These are phyloP conservation scores for Phoenicopterus ruber DNA, from an alignment of 2,113 vertebrate genomes.

Conservation along the genomic window DNA sequence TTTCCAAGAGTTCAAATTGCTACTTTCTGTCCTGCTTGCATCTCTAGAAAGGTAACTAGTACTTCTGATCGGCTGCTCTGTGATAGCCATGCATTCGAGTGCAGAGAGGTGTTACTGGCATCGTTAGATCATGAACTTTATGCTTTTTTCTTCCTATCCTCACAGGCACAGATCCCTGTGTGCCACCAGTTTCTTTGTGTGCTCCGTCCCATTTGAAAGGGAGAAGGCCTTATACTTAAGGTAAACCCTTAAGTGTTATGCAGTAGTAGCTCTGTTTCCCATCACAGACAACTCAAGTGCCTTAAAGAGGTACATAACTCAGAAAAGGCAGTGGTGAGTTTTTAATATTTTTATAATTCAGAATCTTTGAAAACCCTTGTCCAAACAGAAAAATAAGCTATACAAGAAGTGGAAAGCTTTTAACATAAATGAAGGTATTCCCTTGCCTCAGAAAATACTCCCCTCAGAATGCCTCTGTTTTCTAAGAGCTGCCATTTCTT, in stretches of 20 bases:
- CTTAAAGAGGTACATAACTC: background rate
- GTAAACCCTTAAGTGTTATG: background rate
- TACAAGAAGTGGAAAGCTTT: background rate
- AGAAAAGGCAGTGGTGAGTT: background rate
- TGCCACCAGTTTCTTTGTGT: slow-evolving; percentile 30
- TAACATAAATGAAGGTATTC: background rate
- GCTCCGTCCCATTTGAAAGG: background rate
- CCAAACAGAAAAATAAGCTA: background rate
- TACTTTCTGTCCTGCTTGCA: slow-evolving; percentile 16
- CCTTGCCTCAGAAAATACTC: background rate
- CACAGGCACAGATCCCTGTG: background rate
- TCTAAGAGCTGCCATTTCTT: background rate
- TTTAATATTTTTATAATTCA: background rate
- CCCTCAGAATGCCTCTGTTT: background rate
- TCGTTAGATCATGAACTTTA: slow-evolving; percentile 10
- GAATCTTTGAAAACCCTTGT: background rate
- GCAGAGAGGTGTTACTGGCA: slow-evolving; percentile 6
- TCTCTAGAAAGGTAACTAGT: background rate
- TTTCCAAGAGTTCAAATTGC: slow-evolving; percentile 54
- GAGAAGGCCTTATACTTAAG: background rate
- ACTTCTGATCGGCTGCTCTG: background rate
- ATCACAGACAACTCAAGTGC: background rate
- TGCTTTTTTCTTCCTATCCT: background rate
- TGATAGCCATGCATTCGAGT: slow-evolving; percentile 20
- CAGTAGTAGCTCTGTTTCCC: background rate